Conservation (phyloP, 1,140 invertebrate species). For the Sycobia sp. region DNA sequence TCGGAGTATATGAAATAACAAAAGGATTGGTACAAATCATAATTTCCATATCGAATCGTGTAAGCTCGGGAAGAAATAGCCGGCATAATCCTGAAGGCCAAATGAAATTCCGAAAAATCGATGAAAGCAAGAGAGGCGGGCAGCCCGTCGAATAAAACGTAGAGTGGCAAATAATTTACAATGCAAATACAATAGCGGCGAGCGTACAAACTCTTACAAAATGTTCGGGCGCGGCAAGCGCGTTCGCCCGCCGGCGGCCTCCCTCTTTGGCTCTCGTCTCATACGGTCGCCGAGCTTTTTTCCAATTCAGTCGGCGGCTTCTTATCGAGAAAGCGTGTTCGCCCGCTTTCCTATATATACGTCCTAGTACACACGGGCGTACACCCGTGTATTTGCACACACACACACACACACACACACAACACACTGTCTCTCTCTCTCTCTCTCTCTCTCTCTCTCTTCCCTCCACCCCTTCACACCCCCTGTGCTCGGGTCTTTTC, state of each 20-base stretch:
- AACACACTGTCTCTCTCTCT: conserved; percentile 8
- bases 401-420: conserved; percentile 28
- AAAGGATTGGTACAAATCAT: too few relatives aligned
- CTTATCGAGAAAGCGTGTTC: conserved; percentile 30
- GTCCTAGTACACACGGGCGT: conserved; percentile 6
- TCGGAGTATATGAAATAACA: too few relatives aligned
- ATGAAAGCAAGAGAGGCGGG: too few relatives aligned
- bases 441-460: not conserved
- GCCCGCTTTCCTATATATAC: conserved; percentile 26
- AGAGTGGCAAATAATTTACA: too few relatives aligned
- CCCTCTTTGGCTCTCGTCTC: not conserved
- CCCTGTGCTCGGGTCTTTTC: conserved; percentile 15
- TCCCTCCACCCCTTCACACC: not conserved
- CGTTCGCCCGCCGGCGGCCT: too few relatives aligned
- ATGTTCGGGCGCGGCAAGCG: too few relatives aligned
- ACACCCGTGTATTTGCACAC: conserved; percentile 21
- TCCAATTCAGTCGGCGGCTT: conserved; percentile 13
- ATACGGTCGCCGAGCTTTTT: not conserved
- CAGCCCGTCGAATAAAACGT: too few relatives aligned
- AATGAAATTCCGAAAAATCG: too few relatives aligned
- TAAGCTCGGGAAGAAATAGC: too few relatives aligned
- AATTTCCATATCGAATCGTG: too few relatives aligned
- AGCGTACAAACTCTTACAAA: conserved; percentile 11
- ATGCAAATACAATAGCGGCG: not conserved
- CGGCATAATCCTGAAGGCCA: too few relatives aligned